Evolutionary conservation across 2,888 invertebrate species (phyloP).

Genomic region (Tethea ocularis): DNA sequence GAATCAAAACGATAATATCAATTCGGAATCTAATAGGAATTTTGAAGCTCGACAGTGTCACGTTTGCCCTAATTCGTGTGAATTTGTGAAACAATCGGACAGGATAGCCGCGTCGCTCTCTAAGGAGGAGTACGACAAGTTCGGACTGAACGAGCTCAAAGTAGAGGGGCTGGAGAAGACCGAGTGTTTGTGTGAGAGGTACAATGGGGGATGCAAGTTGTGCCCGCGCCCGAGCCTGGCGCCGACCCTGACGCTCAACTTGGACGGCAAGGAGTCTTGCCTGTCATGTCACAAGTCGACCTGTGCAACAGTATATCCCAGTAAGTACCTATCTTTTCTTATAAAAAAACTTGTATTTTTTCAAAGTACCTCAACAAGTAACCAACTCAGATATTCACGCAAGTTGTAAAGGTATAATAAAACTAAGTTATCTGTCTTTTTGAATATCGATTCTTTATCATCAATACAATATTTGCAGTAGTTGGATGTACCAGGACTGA

Average conservation of each 20-base stretch:
- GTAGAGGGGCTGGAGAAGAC: slow-evolving; percentile 65
- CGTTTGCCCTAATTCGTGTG: slow-evolving; percentile 64
- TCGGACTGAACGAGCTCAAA: slow-evolving; percentile 71
- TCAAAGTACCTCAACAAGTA: no score
- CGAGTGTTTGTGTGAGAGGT: slow-evolving; percentile 74
- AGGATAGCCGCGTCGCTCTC: slow-evolving; percentile 60
- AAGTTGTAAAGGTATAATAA: no score
- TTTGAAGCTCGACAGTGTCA: slow-evolving; percentile 54
- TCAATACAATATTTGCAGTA: no score
- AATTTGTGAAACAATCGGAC: slow-evolving; percentile 56
- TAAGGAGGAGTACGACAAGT: slow-evolving; percentile 61
- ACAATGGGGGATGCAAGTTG: slow-evolving; percentile 76
- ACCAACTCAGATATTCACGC: no score
- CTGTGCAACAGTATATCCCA: slow-evolving; percentile 56
- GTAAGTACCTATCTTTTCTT: slow-evolving; percentile 48
- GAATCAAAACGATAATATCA: slow-evolving; percentile 61
- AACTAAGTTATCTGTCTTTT: no score
- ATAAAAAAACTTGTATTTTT: no score
- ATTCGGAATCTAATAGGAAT: slow-evolving; percentile 59
- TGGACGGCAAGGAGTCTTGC: slow-evolving; percentile 62
- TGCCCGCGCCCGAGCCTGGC: slow-evolving; percentile 62
- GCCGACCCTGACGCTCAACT: slow-evolving; percentile 47
- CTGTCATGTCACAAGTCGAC: slow-evolving; percentile 55
- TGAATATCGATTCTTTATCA: no score
- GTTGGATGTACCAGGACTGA: no score